phyloP scores from a whole-genome alignment of 1,140 invertebrate genomes.

The Stenopsyche tienmushanensis region DNA sequence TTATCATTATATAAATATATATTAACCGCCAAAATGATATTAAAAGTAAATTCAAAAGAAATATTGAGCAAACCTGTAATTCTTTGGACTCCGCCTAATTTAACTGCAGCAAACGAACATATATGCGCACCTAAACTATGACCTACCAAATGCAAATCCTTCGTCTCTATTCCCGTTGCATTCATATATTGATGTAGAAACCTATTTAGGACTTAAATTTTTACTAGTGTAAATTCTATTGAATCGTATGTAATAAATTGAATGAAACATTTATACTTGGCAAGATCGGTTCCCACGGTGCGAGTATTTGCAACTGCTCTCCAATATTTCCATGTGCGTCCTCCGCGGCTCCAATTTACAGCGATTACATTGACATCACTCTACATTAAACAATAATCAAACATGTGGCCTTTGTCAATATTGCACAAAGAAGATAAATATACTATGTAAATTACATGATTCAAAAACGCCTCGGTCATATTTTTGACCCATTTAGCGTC shows the following conservation, averaged over 20 bases:
- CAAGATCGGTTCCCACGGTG: conserved; percentile 55
- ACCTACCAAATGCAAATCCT: conserved; percentile 60
- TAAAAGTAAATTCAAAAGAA: too few species aligned
- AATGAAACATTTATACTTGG: conserved; percentile 47
- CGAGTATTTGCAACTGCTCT: conserved; percentile 60
- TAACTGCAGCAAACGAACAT: conserved; percentile 57
- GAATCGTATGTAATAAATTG: too few species aligned
- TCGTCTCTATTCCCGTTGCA: conserved; percentile 46
- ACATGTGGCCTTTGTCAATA: too few species aligned
- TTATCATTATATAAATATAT: too few species aligned
- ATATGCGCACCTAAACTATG: conserved; percentile 67
- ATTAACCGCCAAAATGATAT: too few species aligned
- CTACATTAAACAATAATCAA: too few species aligned
- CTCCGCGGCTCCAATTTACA: conserved; percentile 60
- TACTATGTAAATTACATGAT: conserved; percentile 48
- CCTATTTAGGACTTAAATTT: too few species aligned
- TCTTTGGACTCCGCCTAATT: conserved; percentile 51
- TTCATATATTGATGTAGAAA: conserved; percentile 48
- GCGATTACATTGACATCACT: conserved; percentile 59
- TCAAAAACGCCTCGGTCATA: conserved; percentile 55
- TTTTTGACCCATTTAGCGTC: conserved; percentile 55
- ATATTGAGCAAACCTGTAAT: conserved; percentile 53
- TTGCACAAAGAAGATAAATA: not conserved
- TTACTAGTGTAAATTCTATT: too few species aligned
- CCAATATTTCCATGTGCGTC: conserved; percentile 62